These are phyloP conservation scores for Toxonevra muliebris DNA, from an alignment of 2,888 invertebrate species.

Conservation along the genomic window DNA sequence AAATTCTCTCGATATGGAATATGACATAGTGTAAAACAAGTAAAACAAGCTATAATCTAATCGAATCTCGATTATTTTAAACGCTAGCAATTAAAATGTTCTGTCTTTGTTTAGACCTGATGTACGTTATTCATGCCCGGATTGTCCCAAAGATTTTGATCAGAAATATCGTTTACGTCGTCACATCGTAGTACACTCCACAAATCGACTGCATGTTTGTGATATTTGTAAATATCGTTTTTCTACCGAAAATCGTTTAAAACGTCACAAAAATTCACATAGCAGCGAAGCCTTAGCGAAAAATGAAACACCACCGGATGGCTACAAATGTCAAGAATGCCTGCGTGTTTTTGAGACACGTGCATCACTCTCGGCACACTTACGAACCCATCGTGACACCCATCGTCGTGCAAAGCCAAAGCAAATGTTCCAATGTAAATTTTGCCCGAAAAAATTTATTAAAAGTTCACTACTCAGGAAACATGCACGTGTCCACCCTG, in stretches of 20 bases:
- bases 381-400: slow-evolving; percentile 46
- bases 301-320: slow-evolving; percentile 35
- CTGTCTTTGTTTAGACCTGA: too few species aligned
- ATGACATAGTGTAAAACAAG: too few species aligned
- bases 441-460: slow-evolving; percentile 66
- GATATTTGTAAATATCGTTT: slow-evolving; percentile 41
- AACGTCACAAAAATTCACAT: slow-evolving; percentile 47
- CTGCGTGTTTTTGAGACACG: slow-evolving; percentile 64
- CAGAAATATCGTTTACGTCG: slow-evolving; percentile 64
- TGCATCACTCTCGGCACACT: slow-evolving; percentile 52
- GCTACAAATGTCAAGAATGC: slow-evolving; percentile 68
- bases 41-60: too few species aligned
- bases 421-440: slow-evolving; percentile 60
- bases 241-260: slow-evolving; percentile 38
- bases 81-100: too few species aligned
- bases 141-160: slow-evolving; percentile 67
- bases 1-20: too few species aligned
- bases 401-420: slow-evolving; percentile 40
- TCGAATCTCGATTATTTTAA: too few species aligned
- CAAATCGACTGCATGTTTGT: slow-evolving; percentile 52
- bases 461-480: slow-evolving; percentile 64
- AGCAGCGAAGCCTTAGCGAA: neutral
- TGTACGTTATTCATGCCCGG: slow-evolving; percentile 54
- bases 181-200: slow-evolving; percentile 48
- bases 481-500: slow-evolving; percentile 68